Evolutionary conservation across 2,797 vertebrate genomes (phyloP).

Genomic region (Liasis olivaceus): DNA sequence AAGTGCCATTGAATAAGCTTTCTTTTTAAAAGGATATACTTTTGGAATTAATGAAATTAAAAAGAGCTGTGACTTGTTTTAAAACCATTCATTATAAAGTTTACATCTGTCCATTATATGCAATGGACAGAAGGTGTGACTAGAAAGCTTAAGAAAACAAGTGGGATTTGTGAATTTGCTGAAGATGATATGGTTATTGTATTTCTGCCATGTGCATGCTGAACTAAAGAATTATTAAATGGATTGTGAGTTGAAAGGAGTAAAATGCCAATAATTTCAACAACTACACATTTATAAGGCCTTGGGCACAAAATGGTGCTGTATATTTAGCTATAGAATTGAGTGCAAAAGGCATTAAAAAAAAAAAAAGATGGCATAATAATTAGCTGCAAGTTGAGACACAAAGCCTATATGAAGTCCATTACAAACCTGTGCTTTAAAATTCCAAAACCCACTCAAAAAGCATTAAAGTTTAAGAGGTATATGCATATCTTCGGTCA

Average conservation of each 20-base stretch:
- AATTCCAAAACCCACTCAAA: background rate
- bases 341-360: background rate
- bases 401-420: background rate
- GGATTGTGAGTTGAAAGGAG: constrained; percentile 59
- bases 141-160: constrained; percentile 41
- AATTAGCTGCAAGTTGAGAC: background rate
- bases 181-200: constrained; percentile 49
- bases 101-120: constrained; percentile 45
- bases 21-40: background rate
- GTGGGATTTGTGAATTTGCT: constrained; percentile 46
- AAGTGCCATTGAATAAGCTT: background rate
- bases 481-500: background rate
- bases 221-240: constrained; percentile 60
- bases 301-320: constrained; percentile 32
- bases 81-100: constrained; percentile 45
- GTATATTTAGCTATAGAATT: constrained; percentile 43
- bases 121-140: constrained; percentile 61
- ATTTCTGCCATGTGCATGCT: constrained; percentile 54
- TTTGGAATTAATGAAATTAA: constrained; percentile 57
- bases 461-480: background rate
- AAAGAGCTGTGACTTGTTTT: constrained; percentile 44
- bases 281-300: constrained; percentile 37
- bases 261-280: constrained; percentile 60
- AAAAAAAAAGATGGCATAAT: background rate
- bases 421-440: background rate